Percentiles rank a stretch among this genome's conserved stretches.
phyloP scores from a whole-genome alignment of 2,113 vertebrate species.

The Pongo abelii region DNA sequence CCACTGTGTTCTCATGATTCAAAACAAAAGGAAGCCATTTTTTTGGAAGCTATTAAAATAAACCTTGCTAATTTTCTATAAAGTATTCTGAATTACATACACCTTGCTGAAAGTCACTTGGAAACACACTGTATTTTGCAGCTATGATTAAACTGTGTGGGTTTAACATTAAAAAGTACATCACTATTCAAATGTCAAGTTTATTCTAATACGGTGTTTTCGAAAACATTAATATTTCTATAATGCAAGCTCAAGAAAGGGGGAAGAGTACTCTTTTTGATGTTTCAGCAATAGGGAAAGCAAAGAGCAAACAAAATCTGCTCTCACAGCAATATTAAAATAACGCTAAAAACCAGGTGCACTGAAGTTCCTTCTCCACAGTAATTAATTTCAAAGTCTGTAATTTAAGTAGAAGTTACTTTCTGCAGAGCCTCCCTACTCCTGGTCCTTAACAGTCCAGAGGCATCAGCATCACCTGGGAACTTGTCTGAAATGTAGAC shows the following conservation, averaged over 20 bases:
- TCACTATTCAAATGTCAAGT: background rate
- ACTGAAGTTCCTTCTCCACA: background rate
- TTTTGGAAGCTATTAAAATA: background rate
- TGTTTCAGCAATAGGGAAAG: background rate
- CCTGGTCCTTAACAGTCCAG: too few species aligned
- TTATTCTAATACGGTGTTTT: background rate
- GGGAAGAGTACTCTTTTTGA: background rate
- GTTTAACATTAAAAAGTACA: background rate
- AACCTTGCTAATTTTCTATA: background rate
- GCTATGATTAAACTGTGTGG: background rate
- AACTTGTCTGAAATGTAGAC: background rate
- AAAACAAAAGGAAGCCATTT: background rate
- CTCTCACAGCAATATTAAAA: background rate
- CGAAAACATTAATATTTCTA: background rate
- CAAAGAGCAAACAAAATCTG: background rate
- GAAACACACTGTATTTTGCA: background rate
- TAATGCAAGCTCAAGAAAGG: background rate
- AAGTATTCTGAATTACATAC: background rate
- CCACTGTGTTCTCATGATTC: background rate
- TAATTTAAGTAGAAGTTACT: background rate
- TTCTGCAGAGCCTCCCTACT: background rate
- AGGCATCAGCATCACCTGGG: background rate
- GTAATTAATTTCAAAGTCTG: background rate
- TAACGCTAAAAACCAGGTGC: background rate
- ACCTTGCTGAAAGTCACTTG: background rate